phyloP scores from a whole-genome alignment of 1,140 invertebrate genomes.

The Diploscapter pachys region DNA sequence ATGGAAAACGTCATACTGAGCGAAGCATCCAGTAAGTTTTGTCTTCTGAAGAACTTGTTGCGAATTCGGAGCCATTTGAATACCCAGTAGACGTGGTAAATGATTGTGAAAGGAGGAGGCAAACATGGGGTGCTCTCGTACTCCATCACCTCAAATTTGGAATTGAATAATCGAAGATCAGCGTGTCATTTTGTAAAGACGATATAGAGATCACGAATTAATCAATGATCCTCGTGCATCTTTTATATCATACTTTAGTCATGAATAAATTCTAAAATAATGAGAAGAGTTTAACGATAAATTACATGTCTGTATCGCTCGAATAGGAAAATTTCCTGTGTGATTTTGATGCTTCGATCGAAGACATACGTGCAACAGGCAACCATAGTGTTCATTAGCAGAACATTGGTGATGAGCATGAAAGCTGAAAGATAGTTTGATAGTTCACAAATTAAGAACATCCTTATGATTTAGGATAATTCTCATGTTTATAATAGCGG shows the following conservation, averaged over 20 bases:
- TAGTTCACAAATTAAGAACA: no score
- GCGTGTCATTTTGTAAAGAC: neutral
- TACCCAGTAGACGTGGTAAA: conserved; percentile 82
- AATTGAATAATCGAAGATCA: neutral
- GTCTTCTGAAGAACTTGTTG: conserved; percentile 28
- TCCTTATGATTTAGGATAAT: no score
- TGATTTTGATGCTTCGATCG: conserved; percentile 86
- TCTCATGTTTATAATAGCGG: no score
- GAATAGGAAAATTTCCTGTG: conserved; percentile 97
- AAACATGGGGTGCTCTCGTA: conserved; percentile 92
- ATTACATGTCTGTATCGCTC: conserved; percentile 81
- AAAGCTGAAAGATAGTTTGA: conserved; percentile 66
- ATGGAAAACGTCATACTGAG: conserved; percentile 14
- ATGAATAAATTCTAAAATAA: neutral
- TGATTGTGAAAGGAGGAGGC: conserved; percentile 84
- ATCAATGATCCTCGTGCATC: neutral
- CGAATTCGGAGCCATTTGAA: conserved; percentile 68
- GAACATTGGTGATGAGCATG: conserved; percentile 88
- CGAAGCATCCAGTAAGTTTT: conserved; percentile 19
- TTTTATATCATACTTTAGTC: neutral
- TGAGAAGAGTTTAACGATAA: neutral
- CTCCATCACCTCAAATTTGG: conserved; percentile 74
- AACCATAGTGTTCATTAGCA: conserved; percentile 93
- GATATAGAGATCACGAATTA: neutral
- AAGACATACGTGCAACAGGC: conserved; percentile 98